phyloP scores from a whole-genome alignment of 2,113 vertebrate genomes.

The Malurus alboscapulatus region DNA sequence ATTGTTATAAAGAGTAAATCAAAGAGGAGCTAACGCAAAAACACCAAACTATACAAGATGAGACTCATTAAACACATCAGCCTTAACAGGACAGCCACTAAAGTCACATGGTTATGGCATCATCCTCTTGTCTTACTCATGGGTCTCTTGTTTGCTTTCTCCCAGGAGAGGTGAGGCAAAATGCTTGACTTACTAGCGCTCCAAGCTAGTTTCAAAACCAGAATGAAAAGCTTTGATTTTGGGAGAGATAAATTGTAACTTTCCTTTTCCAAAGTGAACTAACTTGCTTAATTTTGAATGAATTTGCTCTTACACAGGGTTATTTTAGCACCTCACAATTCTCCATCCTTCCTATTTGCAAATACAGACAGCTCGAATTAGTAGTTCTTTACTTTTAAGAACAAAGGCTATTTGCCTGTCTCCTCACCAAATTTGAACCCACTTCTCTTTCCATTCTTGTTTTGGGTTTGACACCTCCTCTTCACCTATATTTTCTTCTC shows the following conservation, averaged over 20 bases:
- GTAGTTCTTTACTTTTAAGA: background rate
- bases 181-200: background rate
- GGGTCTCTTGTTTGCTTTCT: background rate
- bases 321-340: background rate
- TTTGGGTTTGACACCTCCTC: background rate
- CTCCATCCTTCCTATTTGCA: background rate
- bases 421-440: background rate
- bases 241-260: background rate
- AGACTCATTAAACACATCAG: background rate
- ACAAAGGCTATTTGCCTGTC: background rate
- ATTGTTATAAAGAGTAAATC: background rate
- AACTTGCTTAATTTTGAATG: background rate
- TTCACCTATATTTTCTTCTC: background rate
- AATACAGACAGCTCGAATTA: background rate
- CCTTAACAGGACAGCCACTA: background rate
- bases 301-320: background rate
- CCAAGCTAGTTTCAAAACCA: background rate
- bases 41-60: rapidly evolving
- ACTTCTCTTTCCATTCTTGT: background rate
- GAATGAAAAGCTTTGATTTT: background rate
- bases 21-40: background rate
- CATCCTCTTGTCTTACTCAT: background rate
- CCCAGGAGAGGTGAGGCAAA: background rate
- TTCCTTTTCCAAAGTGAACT: background rate
- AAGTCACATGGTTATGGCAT: background rate